Base-by-base conservation (phyloP, 1,140 invertebrate genomes). In the Drosophila orena region DNA sequence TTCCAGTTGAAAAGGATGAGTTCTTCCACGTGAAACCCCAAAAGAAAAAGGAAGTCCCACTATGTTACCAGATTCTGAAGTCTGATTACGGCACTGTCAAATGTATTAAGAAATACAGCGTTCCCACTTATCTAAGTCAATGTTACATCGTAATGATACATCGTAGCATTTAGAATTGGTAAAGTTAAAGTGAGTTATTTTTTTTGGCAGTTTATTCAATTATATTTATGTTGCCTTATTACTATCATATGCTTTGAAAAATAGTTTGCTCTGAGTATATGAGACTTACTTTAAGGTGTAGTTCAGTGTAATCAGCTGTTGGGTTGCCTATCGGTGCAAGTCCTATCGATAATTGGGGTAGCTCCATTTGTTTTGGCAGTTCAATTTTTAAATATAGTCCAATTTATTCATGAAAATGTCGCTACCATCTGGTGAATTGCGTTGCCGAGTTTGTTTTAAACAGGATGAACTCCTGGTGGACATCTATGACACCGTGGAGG, bases 401-500 rank as follows among this genome's bases (percentile, higher is more conserved):
- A 15, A 15, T 11, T 50, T 11, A 34, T 12, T 2, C 20, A 20
- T 20, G 14, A 14, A 20, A 3, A 57, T 38, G 35, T n/a, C 35
- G n/a, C 8, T 1, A 10, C 27, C 15, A 50, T 10, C n/a, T 8
- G 15, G 12, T 3, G 12, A 34, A n/a, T 6, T 58, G 1, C 40
- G 60, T 17, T 85, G 84, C 37, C 69, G 72, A 2, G 71, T 77
- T 11, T 88, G 83, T 35, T 50, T 85, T 2, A 53, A 85, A 12
- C 78, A 81, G 47, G 58, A 81, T 5, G 78, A 90, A 30, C 35
- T 81, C 0, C 14, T 81, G 42, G 72, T 85, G 6, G 57, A 72
- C 27, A 70, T 88, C 4, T 81, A 66, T n/a, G 80, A 88, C 11
- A 46, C 71, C 17, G 70, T 81, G 1, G 74, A 84, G 22, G 80